phyloP scores from a whole-genome alignment of 2,888 invertebrate species.

The Girardia tigrina region DNA sequence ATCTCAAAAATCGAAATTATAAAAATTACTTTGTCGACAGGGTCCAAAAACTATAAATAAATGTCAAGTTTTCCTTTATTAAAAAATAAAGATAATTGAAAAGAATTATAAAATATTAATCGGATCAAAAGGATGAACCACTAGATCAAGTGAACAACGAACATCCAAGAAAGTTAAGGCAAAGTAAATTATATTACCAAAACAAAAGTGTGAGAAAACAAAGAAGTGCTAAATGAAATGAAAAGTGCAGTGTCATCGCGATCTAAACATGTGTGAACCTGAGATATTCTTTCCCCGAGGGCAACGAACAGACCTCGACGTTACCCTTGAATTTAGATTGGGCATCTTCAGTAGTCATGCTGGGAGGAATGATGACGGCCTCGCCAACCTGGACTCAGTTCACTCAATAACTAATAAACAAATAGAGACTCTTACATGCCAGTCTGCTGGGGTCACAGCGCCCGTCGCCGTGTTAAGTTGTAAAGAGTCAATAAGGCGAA shows the following conservation, averaged over 20 bases:
- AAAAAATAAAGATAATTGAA: no score
- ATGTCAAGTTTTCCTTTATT: no score
- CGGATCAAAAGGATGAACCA: no score
- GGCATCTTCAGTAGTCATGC: neutral
- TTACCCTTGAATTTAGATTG: neutral
- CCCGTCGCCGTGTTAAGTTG: conserved; percentile 67
- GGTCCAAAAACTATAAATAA: no score
- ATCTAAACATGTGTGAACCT: neutral
- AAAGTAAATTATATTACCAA: no score
- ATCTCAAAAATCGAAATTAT: no score
- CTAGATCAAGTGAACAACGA: no score
- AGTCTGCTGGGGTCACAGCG: conserved; percentile 79
- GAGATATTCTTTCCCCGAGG: neutral
- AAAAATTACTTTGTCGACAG: no score
- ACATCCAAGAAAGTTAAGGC: no score
- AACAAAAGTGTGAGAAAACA: no score
- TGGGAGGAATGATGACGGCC: neutral
- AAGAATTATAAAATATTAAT: no score
- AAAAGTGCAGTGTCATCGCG: neutral
- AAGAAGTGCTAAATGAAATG: neutral
- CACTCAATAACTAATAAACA: neutral
- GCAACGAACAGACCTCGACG: neutral
- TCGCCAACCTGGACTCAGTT: neutral
- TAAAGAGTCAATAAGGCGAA: conserved; percentile 77
- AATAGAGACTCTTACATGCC: conserved; percentile 57